Base-by-base conservation (phyloP, 2,888 invertebrate genomes). In the Galerucella nymphaeae region DNA sequence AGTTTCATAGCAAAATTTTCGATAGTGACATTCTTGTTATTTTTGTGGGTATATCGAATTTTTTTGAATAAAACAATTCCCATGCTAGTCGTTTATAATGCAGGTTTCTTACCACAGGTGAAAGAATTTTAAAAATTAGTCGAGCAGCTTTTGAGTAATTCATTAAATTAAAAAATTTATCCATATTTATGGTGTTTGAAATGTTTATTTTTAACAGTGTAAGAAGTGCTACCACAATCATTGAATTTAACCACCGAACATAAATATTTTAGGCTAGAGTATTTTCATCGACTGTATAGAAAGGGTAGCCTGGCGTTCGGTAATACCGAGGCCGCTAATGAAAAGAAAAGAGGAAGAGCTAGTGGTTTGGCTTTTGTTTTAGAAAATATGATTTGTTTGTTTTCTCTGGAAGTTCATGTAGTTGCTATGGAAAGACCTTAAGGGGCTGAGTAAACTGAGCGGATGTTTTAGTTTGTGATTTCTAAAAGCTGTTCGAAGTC, bases 211-310 rank as follows among this genome's bases (percentile, higher is more conserved):
- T 42, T 62, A n/a, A 42, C 41, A 62, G 61, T 62, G 61, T 62
- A 62, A 0, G 18, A 13, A 62, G 38, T 68, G 63, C 71, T 45
- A 59, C 74, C 74, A 64, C 76, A 76, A 76, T 75, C 76, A 72
- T 73, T 75, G 74, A 71, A 72, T 76, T 73, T 71, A 75, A 69
- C 71, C 70, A 68, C 45, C 38, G 61, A 55, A 62, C 66, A 75
- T 76, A 70, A 76, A 76, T 76, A 76, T 75, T 76, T 76, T 71
- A 76, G 73, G 70, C 57, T 45, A 55, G 66, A 59, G 71, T 63
- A 66, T 71, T 38, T 71, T 71, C 71, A 66, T 57, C 65, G 65
- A 65, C 13, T 11, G 62, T 62, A 71, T 66, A 61, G 67, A 67
- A 67, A 66, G 73, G 73, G 73, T 41, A 18, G 59, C 30, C 30